Evolutionary conservation across 2,797 vertebrate species (phyloP), one percentile per base, ranked within the genome.

Genomic region (Hypotaenidia philippensis): DNA sequence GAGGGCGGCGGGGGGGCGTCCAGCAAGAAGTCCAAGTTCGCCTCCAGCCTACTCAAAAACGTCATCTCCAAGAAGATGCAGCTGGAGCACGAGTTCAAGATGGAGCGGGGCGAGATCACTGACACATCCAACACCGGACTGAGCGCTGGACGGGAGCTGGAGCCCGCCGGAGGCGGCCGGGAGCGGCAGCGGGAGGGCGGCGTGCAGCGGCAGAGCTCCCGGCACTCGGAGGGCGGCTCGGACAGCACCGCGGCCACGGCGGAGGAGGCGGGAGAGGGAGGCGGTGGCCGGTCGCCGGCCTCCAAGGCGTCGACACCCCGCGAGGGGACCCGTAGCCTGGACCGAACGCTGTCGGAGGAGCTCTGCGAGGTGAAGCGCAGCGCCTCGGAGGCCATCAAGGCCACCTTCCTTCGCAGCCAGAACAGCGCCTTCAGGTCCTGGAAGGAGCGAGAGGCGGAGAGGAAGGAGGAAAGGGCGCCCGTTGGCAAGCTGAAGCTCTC

Each of bases 61-160:
- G 98, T 99, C 3, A 99, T 99, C 97, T 99, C 99, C 87, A 99
- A 99, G 98, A 99, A 99, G 97, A 99, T 99, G 99, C 99, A 99
- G 94, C 98, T 98, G 83, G 99, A 99, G 52, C 99, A 99, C 32
- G 99, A 99, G 97, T 98, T 99, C 71, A 99, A 99, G 96, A 99
- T 99, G 99, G 99, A 99, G 94, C 98, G 99, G 66, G 99, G 99
- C 1, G 98, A 99, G 87, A 98, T 98, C 47, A 92, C 92, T 1
- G 98, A 99, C 72, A 98, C 98, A 1, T 97, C 98, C 26, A 97
- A 93, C 38, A 96, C 97, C 95, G 34, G 91, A 89, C 69, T 83
- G 86, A 52, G 53, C 29, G 92, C 94, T n/a, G 65, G 38, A 26
- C 98, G 97, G 76, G 98, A 98, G 44, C 84, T 94, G 11, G 98